Evolutionary conservation across 2,888 invertebrate species (phyloP).

Genomic region (Andrena flavipes): DNA sequence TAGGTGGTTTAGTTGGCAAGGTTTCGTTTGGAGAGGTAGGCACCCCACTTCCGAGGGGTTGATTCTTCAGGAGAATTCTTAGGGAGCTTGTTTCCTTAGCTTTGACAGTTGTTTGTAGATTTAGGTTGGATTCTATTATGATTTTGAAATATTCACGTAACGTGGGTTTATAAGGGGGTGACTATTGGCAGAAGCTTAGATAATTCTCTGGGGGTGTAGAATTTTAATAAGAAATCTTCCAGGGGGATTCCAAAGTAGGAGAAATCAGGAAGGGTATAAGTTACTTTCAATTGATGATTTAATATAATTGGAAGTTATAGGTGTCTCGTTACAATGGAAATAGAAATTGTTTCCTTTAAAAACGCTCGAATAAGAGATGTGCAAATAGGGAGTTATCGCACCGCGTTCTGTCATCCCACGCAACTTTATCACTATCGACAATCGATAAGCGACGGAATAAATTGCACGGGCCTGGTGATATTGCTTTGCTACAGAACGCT

Average conservation of each 20-base stretch:
- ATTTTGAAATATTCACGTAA: no score
- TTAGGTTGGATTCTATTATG: no score
- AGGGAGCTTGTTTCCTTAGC: neutral
- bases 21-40: neutral
- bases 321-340: neutral
- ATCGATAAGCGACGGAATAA: constrained; percentile 65
- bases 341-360: neutral
- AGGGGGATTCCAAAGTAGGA: no score
- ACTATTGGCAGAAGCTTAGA: no score
- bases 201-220: no score
- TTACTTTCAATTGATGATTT: neutral
- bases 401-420: constrained; percentile 28
- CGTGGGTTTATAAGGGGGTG: no score
- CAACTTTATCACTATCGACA: constrained; percentile 56
- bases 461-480: constrained; percentile 51
- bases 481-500: constrained; percentile 43
- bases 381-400: constrained; percentile 16
- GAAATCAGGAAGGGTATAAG: no score
- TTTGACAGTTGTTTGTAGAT: neutral
- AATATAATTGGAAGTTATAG: neutral
- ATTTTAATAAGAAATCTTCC: no score
- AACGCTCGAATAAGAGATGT: neutral
- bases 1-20: neutral
- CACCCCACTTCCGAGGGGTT: neutral
- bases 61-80: neutral